Base-by-base conservation (phyloP, 2,888 invertebrate species). In the Dryococelus australis region DNA sequence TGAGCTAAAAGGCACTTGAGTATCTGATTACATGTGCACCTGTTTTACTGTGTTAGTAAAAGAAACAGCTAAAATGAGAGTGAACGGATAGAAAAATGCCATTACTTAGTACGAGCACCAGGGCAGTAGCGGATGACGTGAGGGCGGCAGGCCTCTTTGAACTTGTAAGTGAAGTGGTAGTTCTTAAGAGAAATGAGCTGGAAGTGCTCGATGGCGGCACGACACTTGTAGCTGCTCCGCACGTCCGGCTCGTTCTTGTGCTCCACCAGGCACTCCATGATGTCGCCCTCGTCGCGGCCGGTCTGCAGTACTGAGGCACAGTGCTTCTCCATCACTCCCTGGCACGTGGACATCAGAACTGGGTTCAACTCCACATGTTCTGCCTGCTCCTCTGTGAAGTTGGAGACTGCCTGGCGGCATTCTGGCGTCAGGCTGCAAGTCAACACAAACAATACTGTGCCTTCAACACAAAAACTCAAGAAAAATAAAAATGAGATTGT, bases 171-270 rank as follows among this genome's bases (percentile, higher is more conserved):
- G 92, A 99, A 99, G 90, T 96, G 96, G 92, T 98, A 98, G 93
- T 98, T 98, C 92, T 98, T 98, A 89, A 99, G 92, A 4, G 98
- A 96, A 89, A 99, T 97, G 88, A 99, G 94, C 93, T 99, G 99
- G 91, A 99, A 98, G 93, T 99, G 99, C 93, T 99, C 99, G 86
- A 99, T 96, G 88, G 98, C 98, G 78, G 97, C 97, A 89, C 96
- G 94, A 92, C 99, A 99, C 92, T 98, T 98, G 88, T 93, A 93
- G 91, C 96, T 96, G 27, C 95, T 94, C 90, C 96, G 95, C 91
- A 98, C 95, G 91, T 96, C 95, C 9, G 96, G 95, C 90, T 97
- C 96, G 92, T 98, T 98, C 93, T 99, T 99, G 92, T 98, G 97
- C 78, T 96, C 94, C 88, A 99, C 97, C 86, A 99, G 94, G 92